These are phyloP conservation scores for Lacerta viridis DNA, from an alignment of 2,797 vertebrate species.

Conservation along the genomic window DNA sequence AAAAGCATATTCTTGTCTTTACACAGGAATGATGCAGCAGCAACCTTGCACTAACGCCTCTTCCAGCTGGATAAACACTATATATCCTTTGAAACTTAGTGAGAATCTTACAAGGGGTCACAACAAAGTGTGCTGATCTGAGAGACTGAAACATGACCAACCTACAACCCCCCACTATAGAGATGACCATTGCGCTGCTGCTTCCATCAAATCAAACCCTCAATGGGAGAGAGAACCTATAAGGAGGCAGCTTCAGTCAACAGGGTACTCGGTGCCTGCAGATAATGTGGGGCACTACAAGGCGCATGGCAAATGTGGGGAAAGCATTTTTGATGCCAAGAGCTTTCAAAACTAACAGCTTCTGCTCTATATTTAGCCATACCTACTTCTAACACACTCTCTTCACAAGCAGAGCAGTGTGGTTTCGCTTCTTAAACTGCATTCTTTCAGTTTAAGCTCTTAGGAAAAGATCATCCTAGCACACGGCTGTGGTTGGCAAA, in stretches of 20 bases:
- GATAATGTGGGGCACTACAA: neutral
- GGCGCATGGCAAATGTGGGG: neutral
- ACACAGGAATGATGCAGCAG: neutral
- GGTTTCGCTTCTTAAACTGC: conserved; percentile 15
- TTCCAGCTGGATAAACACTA: neutral
- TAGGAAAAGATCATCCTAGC: conserved; percentile 30
- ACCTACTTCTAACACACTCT: neutral
- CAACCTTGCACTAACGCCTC: neutral
- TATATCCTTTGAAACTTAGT: neutral
- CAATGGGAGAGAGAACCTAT: neutral
- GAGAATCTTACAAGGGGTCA: neutral
- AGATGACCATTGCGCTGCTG: neutral
- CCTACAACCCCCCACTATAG: neutral
- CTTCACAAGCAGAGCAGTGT: conserved; percentile 14
- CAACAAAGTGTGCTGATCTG: neutral
- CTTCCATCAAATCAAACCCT: neutral
- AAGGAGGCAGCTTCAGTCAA: neutral
- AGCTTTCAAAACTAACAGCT: neutral
- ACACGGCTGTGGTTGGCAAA: conserved; percentile 38
- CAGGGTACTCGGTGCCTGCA: neutral
- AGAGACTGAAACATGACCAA: neutral
- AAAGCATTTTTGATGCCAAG: neutral
- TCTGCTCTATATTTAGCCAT: neutral
- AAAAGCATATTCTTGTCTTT: neutral
- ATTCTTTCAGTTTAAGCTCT: conserved; percentile 14